A percentile compares a stretch with the other conserved stretches of the same genome.
These are phyloP conservation scores for Alaudala cheleensis DNA, from an alignment of 2,113 vertebrate species.

Conservation along the genomic window DNA sequence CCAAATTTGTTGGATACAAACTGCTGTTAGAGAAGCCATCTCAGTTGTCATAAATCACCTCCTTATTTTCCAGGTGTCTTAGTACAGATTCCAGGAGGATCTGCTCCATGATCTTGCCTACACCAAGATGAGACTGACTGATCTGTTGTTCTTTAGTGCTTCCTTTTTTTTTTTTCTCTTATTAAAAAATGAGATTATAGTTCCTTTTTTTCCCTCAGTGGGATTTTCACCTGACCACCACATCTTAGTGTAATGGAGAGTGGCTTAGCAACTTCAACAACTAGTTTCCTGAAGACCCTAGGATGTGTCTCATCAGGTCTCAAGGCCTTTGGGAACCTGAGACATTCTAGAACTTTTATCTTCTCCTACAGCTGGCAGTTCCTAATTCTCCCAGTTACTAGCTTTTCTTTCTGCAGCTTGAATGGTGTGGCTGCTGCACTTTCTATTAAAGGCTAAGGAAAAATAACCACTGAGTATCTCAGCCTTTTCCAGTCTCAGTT, in stretches of 20 bases:
- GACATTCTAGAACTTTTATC: neutral
- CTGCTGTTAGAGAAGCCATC: neutral
- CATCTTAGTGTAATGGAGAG: neutral
- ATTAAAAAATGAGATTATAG: neutral
- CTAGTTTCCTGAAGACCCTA: neutral
- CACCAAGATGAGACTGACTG: neutral
- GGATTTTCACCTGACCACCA: neutral
- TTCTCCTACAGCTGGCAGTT: neutral
- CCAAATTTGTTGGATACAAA: neutral
- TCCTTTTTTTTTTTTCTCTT: neutral
- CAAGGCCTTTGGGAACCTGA: neutral
- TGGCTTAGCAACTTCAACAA: neutral
- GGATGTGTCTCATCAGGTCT: fast-evolving
- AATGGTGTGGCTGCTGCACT: neutral
- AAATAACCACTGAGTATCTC: neutral
- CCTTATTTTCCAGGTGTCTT: neutral
- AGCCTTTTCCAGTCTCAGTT: neutral
- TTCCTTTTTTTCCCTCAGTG: neutral
- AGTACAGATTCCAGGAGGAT: neutral
- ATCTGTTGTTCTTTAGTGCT: neutral
- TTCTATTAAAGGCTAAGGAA: neutral
- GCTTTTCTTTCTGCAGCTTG: neutral
- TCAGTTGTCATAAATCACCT: neutral
- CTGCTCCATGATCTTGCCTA: neutral
- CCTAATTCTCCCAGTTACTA: neutral